Base-by-base conservation (phyloP, 2,797 vertebrate genomes). In the Chaetophractus vellerosus region DNA sequence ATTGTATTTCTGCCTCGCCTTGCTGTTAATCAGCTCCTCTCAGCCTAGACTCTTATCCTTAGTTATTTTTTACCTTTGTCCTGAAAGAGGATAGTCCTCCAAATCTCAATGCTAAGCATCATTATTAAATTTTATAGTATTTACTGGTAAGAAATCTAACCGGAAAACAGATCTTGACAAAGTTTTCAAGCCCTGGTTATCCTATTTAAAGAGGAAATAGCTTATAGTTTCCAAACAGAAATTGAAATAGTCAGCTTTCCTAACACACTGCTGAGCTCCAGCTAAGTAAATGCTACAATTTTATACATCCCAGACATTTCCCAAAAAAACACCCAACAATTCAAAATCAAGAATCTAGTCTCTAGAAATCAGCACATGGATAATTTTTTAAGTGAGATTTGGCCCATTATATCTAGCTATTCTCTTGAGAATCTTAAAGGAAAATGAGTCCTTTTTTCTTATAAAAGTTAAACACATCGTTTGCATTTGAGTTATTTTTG, bases 401-500 rank as follows among this genome's bases (percentile, higher is more conserved):
- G 52, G 28, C 33, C 48, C 52, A 82, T 16, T 81, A 82, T 75
- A 69, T 72, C 33, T 87, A 24, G 48, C 7, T 91, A 80, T 76
- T 48, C 45, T 63, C 45, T 82, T 59, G 4, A 89, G 66, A 92
- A 72, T 52, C 45, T 79, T 79, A 83, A 91, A 93, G 64, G 38
- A 86, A 68, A 55, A 74, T 80, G 11, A 82, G 19, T 64, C 48
- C 18, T 63, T 86, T 87, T 33, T 33, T 2, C 16, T 86, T 36
- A 50, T 7, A 71, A 84, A 61, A 81, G 21, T 72, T 83, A 93
- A 93, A 26, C 41, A 52, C 64, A 28, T 79, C 4, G 71, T 41
- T 71, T 86, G 45, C 69, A 84, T 95, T 23, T 59, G 78, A 81
- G 15, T 93, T 94, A 72, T 45, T 93, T 92, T 94, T 79, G 21